phyloP scores from a whole-genome alignment of 1,140 invertebrate genomes.

The Hyphantria cunea region DNA sequence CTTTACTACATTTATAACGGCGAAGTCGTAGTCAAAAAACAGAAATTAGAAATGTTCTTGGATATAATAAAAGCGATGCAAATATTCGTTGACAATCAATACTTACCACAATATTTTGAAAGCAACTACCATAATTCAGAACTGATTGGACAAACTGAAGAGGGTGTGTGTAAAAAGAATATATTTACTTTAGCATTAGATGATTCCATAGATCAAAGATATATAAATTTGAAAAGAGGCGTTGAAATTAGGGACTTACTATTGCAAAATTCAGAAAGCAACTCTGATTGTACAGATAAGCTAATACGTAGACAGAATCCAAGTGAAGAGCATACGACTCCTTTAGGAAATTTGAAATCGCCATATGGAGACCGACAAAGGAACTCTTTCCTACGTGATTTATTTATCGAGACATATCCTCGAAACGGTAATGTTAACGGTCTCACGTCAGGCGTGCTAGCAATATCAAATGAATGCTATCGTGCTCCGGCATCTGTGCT shows the following conservation, averaged over 20 bases:
- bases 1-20: conserved; percentile 72
- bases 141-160: conserved; percentile 4
- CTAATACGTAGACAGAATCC: conserved; percentile 34
- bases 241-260: conserved; percentile 24
- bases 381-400: conserved; percentile 61
- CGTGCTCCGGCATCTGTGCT: conserved; percentile 53
- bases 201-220: conserved; percentile 25
- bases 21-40: conserved; percentile 57
- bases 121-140: conserved; percentile 12
- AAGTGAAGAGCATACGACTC: conserved; percentile 40
- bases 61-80: conserved; percentile 61
- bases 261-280: conserved; percentile 34
- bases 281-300: conserved; percentile 40
- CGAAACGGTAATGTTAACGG: conserved; percentile 63
- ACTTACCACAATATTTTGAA: conserved; percentile 33
- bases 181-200: conserved; percentile 29
- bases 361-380: conserved; percentile 53
- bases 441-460: conserved; percentile 54
- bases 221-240: conserved; percentile 44
- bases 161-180: conserved; percentile 16
- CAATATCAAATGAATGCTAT: conserved; percentile 65
- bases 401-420: conserved; percentile 66
- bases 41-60: conserved; percentile 60
- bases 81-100: conserved; percentile 60
- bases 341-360: conserved; percentile 50